phyloP scores from a whole-genome alignment of 2,797 vertebrate genomes.

The Eutrigla gurnardus region DNA sequence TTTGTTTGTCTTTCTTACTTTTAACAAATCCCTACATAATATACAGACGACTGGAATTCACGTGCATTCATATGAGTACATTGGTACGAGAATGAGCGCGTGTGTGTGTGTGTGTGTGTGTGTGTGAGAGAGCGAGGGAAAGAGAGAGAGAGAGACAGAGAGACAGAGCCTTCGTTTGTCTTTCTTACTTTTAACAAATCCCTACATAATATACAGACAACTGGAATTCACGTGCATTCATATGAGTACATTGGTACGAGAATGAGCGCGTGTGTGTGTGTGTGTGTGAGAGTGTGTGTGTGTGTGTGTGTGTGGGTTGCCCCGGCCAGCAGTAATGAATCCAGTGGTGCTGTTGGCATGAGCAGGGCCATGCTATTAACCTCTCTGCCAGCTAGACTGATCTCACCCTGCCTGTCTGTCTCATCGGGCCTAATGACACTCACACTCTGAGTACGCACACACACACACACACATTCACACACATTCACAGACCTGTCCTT shows the following conservation, averaged over 20 bases:
- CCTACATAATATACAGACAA: conserved; percentile 3
- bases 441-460: conserved; percentile 48
- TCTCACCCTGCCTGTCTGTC: conserved; percentile 81
- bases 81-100: conserved; percentile 17
- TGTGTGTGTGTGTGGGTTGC: conserved; percentile 26
- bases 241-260: conserved; percentile 38
- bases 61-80: conserved; percentile 49
- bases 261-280: conserved; percentile 8
- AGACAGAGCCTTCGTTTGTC: conserved; percentile 36
- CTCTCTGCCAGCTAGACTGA: conserved; percentile 83
- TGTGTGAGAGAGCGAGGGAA: conserved; percentile 2
- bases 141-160: background rate
- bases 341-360: conserved; percentile 82
- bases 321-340: conserved; percentile 81
- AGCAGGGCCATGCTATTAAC: conserved; percentile 85
- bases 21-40: conserved; percentile 27
- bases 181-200: conserved; percentile 45
- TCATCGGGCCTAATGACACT: conserved; percentile 76
- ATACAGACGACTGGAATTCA: conserved; percentile 33
- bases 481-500: conserved; percentile 67
- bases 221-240: conserved; percentile 45
- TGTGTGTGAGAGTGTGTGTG: background rate
- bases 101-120: conserved; percentile 17
- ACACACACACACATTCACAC: conserved; percentile 28
- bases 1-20: conserved; percentile 49